Percentiles rank a stretch among this genome's conserved stretches.
phyloP scores from a whole-genome alignment of 2,888 invertebrate species.

The Nudaria mundana region DNA sequence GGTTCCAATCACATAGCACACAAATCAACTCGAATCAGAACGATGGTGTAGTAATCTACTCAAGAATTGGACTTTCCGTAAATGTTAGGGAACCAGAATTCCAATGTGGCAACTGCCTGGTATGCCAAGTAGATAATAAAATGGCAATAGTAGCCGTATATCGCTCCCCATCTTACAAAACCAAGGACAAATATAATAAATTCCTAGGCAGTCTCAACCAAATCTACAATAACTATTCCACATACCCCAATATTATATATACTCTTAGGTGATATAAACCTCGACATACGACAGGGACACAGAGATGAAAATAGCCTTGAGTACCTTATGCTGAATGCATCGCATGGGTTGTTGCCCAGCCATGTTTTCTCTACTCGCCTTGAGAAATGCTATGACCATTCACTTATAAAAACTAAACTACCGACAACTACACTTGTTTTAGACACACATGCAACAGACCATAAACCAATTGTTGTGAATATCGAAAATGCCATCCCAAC shows the following conservation, averaged over 20 bases:
- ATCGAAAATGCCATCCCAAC: background rate
- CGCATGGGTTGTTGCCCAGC: background rate
- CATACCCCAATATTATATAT: background rate
- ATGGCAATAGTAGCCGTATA: background rate
- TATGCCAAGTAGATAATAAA: background rate
- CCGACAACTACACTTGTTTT: background rate
- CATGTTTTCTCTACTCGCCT: background rate
- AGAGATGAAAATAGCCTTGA: background rate
- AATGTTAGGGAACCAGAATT: background rate
- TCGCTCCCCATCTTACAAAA: background rate
- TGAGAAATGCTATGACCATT: background rate
- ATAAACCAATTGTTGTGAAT: background rate
- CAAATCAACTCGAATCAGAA: background rate
- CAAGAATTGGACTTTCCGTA: background rate
- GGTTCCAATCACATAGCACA: background rate
- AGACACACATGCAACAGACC: background rate
- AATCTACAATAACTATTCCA: too few relatives aligned
- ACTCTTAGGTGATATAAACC: background rate
- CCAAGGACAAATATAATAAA: background rate
- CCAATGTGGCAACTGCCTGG: background rate
- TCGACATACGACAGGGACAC: background rate
- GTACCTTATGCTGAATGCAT: background rate
- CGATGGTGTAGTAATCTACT: background rate
- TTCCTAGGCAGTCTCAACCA: background rate
- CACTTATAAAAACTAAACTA: background rate